Evolutionary conservation across 2,888 invertebrate genomes (phyloP).

Genomic region (Eupeodes luniger): DNA sequence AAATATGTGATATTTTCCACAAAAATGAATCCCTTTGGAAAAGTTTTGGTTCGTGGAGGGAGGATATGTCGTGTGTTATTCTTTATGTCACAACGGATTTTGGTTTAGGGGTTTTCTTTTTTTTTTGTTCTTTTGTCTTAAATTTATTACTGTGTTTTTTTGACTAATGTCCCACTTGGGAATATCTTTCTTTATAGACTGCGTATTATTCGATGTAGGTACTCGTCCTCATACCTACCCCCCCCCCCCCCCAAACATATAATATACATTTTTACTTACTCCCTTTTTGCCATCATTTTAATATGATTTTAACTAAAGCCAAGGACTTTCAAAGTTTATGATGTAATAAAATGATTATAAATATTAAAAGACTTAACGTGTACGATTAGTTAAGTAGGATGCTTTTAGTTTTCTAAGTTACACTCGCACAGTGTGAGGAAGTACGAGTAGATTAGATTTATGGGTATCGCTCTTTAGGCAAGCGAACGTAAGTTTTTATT

Average conservation of each 20-base stretch:
- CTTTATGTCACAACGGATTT: slow-evolving; percentile 21
- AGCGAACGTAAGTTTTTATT: not conserved
- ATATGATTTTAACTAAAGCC: slow-evolving; percentile 24
- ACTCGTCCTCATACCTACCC: no score
- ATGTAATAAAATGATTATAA: slow-evolving; percentile 24
- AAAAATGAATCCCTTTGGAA: slow-evolving; percentile 18
- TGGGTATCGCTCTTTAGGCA: no score
- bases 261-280: not conserved
- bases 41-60: not conserved
- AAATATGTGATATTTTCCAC: slow-evolving; percentile 3
- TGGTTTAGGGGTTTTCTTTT: not conserved
- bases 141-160: slow-evolving; percentile 35
- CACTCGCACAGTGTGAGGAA: not conserved
- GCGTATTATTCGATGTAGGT: not conserved
- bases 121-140: not conserved
- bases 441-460: not conserved
- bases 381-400: slow-evolving; percentile 21
- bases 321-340: slow-evolving; percentile 12
- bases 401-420: slow-evolving; percentile 2
- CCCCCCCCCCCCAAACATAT: no score
- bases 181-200: not conserved
- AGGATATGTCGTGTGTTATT: slow-evolving; percentile 5
- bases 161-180: slow-evolving; percentile 32
- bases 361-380: slow-evolving; percentile 27
- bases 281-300: slow-evolving; percentile 17